Evolutionary conservation across 1,140 invertebrate genomes (phyloP).

Genomic region (Cydia strobilella): DNA sequence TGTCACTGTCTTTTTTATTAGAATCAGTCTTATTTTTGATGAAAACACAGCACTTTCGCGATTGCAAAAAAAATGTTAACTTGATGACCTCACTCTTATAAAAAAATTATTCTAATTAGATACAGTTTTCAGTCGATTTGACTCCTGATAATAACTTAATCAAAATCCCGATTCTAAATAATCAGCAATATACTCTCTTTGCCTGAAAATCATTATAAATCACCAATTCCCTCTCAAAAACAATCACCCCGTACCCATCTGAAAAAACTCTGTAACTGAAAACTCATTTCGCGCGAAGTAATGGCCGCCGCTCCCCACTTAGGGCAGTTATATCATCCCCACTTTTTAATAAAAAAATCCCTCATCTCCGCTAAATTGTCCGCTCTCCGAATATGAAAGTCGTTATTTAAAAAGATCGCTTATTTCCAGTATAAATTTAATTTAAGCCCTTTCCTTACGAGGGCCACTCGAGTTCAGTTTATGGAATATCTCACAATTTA

Average conservation of each 20-base stretch:
- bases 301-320: constrained; percentile 52
- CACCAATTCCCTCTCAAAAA: constrained; percentile 33
- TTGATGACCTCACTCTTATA: too few relatives aligned
- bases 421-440: constrained; percentile 78
- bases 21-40: too few relatives aligned
- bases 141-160: too few relatives aligned
- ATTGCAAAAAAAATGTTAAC: too few relatives aligned
- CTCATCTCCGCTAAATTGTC: constrained; percentile 78
- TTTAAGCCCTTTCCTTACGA: constrained; percentile 61
- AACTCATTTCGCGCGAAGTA: constrained; percentile 74
- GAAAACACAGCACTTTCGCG: too few relatives aligned
- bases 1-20: too few relatives aligned
- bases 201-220: neutral
- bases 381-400: constrained; percentile 76
- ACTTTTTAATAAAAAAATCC: constrained; percentile 75
- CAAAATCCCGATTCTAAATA: too few relatives aligned
- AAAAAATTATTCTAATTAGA: too few relatives aligned
- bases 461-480: constrained; percentile 49
- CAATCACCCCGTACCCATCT: constrained; percentile 46
- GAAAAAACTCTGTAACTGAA: constrained; percentile 71
- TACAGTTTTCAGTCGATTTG: too few relatives aligned
- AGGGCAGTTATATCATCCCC: constrained; percentile 49
- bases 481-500: constrained; percentile 31
- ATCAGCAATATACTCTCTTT: neutral
- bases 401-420: constrained; percentile 78